Evolutionary conservation across 2,797 vertebrate species (phyloP).

Genomic region (Acomys russatus): DNA sequence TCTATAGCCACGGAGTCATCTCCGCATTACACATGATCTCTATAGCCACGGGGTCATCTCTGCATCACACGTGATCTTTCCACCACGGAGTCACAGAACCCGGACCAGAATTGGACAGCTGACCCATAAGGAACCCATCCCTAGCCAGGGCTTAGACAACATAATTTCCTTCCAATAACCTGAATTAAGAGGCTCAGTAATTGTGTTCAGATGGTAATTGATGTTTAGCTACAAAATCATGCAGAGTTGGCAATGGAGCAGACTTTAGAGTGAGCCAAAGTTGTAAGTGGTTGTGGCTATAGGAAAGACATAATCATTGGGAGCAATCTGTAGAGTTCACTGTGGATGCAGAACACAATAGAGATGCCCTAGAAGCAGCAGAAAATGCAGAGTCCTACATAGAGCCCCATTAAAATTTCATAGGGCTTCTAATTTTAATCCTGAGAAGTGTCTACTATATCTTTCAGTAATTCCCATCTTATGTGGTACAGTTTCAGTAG

Average conservation of each 20-base stretch:
- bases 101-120: neutral
- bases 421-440: slow-evolving; percentile 24
- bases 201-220: neutral
- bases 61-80: neutral
- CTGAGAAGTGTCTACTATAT: neutral
- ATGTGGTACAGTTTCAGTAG: slow-evolving; percentile 12
- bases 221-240: slow-evolving; percentile 25
- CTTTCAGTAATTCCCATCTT: slow-evolving; percentile 26
- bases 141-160: neutral
- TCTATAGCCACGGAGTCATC: neutral
- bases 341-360: neutral
- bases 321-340: neutral
- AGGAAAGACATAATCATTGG: neutral
- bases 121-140: neutral
- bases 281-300: neutral
- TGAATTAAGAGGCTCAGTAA: slow-evolving; percentile 43
- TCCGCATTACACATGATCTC: neutral
- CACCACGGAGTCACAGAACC: neutral
- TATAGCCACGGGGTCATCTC: neutral
- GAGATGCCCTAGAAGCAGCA: neutral
- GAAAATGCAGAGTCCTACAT: neutral
- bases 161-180: slow-evolving; percentile 7
- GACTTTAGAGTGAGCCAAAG: slow-evolving; percentile 2
- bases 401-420: slow-evolving; percentile 8
- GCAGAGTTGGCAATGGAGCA: neutral